These are phyloP conservation scores for Drosophila jambulina DNA, from an alignment of 1,140 invertebrate genomes.

Conservation along the genomic window DNA sequence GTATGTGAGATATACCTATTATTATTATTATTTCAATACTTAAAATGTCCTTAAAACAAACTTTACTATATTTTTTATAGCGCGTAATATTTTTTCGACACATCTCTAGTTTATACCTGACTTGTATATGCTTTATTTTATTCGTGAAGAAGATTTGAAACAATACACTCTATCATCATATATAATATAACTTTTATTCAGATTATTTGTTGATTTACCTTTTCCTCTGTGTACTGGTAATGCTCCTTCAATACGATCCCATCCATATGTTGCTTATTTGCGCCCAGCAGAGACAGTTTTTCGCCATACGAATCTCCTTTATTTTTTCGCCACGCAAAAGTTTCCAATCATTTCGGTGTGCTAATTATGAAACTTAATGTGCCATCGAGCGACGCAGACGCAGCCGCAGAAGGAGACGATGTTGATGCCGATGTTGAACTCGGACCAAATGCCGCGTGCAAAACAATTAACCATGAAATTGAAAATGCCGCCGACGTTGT, in stretches of 20 bases:
- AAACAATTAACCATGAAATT: slow-evolving; percentile 84
- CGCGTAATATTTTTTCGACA: background rate
- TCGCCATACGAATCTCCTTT: slow-evolving; percentile 31
- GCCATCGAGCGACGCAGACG: slow-evolving; percentile 57
- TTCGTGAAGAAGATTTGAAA: background rate
- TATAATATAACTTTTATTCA: background rate
- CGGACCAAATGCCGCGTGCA: slow-evolving; percentile 78
- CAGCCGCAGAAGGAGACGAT: slow-evolving; percentile 15
- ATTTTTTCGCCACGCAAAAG: slow-evolving; percentile 42
- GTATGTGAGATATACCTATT: too few species aligned
- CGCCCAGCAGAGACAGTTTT: slow-evolving; percentile 52
- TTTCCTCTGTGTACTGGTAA: slow-evolving; percentile 21
- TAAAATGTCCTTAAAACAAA: background rate
- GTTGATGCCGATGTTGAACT: slow-evolving; percentile 59
- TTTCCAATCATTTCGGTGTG: slow-evolving; percentile 75
- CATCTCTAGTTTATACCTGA: background rate
- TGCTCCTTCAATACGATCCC: slow-evolving; percentile 46
- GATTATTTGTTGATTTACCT: background rate
- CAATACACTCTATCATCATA: background rate
- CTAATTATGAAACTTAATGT: slow-evolving; percentile 83
- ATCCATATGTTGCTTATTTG: slow-evolving; percentile 81
- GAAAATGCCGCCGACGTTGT: slow-evolving; percentile 70
- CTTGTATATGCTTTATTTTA: too few species aligned
- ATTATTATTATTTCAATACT: background rate
- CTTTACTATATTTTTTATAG: background rate